Evolutionary conservation across 2,888 invertebrate species (phyloP).

Genomic region (Habrosyne pyritoides): DNA sequence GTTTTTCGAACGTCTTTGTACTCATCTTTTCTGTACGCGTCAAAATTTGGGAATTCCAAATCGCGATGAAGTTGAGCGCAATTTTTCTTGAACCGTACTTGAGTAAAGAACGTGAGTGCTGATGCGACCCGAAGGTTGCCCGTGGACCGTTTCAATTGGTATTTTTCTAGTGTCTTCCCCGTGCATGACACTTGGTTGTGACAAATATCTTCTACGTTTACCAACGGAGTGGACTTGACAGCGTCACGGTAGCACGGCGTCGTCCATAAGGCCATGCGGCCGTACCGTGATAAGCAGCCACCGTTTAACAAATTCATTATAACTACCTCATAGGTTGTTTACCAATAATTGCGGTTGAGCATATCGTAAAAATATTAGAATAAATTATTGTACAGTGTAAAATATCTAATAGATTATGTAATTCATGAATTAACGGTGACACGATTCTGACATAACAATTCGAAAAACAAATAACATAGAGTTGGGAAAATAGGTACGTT

Average conservation of each 20-base stretch:
- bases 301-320: conserved; percentile 51
- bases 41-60: conserved; percentile 62
- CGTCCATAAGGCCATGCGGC: conserved; percentile 39
- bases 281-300: conserved; percentile 31
- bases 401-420: not conserved
- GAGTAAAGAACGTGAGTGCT: conserved; percentile 50
- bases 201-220: conserved; percentile 13
- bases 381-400: not conserved
- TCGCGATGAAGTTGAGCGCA: conserved; percentile 69
- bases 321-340: conserved; percentile 4
- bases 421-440: not conserved
- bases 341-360: not conserved
- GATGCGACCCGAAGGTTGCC: conserved; percentile 22
- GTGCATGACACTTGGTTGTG: not conserved
- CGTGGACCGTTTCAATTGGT: conserved; percentile 19
- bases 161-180: conserved; percentile 11
- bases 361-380: not conserved
- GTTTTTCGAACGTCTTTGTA: conserved; percentile 61
- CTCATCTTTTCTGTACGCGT: conserved; percentile 61
- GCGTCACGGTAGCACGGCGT: conserved; percentile 38
- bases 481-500: not conserved
- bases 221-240: conserved; percentile 23
- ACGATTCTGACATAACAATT: not conserved
- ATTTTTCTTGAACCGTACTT: conserved; percentile 60
- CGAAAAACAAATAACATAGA: not conserved